These are phyloP conservation scores for Lasioglossum calceatum DNA, from an alignment of 2,888 invertebrate genomes.

Conservation along the genomic window DNA sequence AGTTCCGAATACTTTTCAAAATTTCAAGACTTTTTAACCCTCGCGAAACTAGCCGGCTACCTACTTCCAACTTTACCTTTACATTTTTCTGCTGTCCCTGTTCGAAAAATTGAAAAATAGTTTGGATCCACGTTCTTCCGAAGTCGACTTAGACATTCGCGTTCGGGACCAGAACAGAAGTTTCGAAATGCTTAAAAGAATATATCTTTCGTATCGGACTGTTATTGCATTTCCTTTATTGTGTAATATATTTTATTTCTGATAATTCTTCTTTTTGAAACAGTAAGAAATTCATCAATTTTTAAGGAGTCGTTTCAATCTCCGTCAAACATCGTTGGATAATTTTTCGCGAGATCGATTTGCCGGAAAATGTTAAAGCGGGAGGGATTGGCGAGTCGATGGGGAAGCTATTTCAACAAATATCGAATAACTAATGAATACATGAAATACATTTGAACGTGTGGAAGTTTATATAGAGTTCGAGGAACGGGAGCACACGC, in stretches of 20 bases:
- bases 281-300: too few species aligned
- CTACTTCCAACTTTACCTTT: neutral
- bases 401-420: neutral
- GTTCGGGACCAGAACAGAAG: neutral
- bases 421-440: slow-evolving; percentile 2
- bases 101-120: neutral
- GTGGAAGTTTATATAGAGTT: slow-evolving; percentile 13
- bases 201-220: too few species aligned
- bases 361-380: neutral
- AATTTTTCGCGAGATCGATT: neutral
- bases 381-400: neutral
- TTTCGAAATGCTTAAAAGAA: neutral
- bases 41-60: neutral
- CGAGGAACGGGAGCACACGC: neutral
- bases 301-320: too few species aligned
- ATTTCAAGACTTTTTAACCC: neutral
- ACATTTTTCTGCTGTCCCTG: neutral
- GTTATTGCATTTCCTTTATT: neutral
- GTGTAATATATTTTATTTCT: neutral
- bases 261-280: too few species aligned
- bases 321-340: neutral
- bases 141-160: neutral
- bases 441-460: neutral
- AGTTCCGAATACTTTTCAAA: neutral
- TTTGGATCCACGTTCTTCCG: neutral